These are phyloP conservation scores for Tetramorium alpestre DNA, from an alignment of 1,140 invertebrate species.

Conservation along the genomic window DNA sequence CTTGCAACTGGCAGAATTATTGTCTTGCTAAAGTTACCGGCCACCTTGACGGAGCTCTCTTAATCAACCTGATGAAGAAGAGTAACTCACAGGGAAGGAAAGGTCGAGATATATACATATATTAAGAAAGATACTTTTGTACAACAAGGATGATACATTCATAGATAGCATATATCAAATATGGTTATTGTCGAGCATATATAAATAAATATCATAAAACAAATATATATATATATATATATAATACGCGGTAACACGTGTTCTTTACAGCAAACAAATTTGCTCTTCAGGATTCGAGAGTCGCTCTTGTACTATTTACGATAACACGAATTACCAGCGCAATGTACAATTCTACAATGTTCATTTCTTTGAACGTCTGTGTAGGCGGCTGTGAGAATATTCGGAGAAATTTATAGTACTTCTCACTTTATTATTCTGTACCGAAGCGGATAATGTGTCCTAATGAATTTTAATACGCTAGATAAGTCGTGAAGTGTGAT, in stretches of 20 bases:
- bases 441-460: slow-evolving; percentile 37
- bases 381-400: background rate
- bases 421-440: slow-evolving; percentile 40
- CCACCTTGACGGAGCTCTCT: slow-evolving; percentile 8
- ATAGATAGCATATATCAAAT: background rate
- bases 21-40: slow-evolving; percentile 47
- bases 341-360: background rate
- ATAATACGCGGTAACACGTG: background rate
- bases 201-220: background rate
- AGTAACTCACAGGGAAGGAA: slow-evolving; percentile 15
- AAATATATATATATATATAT: background rate
- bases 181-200: background rate
- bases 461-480: slow-evolving; percentile 50
- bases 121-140: slow-evolving; percentile 5
- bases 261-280: background rate
- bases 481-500: slow-evolving; percentile 58
- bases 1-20: slow-evolving; percentile 34
- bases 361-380: background rate
- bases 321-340: background rate
- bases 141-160: background rate
- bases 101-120: slow-evolving; percentile 33
- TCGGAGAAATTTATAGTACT: slow-evolving; percentile 26
- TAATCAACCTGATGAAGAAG: slow-evolving; percentile 44
- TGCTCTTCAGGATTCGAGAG: background rate
- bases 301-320: background rate